Percentiles rank a stretch among this genome's conserved stretches.
phyloP scores from a whole-genome alignment of 2,113 vertebrate species.

The Sinocyclocheilus anophthalmus region DNA sequence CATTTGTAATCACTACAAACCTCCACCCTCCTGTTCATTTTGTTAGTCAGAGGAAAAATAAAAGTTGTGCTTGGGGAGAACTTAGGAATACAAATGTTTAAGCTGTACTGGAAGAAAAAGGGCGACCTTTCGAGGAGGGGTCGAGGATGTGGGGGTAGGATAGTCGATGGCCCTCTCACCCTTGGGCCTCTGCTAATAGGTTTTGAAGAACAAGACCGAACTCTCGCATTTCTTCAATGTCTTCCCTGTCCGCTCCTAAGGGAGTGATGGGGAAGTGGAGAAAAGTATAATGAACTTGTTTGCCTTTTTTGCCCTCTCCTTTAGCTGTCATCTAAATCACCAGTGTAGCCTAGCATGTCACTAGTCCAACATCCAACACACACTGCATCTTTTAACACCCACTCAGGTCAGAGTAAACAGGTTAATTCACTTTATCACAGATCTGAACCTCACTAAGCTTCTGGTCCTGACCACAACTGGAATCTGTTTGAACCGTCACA shows the following conservation, averaged over 20 bases:
- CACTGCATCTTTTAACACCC: conserved; percentile 67
- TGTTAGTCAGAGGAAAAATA: conserved; percentile 59
- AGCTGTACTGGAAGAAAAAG: conserved; percentile 63
- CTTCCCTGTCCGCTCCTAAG: conserved; percentile 70
- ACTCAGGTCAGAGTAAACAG: conserved; percentile 38
- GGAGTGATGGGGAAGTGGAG: conserved; percentile 76
- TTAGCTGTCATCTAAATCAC: conserved; percentile 78
- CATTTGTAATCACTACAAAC: conserved; percentile 71
- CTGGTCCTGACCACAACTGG: conserved; percentile 4
- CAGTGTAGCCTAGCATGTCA: conserved; percentile 59
- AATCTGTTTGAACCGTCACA: conserved; percentile 23
- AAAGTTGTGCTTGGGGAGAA: conserved; percentile 64
- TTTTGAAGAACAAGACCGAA: conserved; percentile 63
- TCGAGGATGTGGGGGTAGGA: conserved; percentile 70
- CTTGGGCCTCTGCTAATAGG: conserved; percentile 71
- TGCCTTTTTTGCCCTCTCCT: conserved; percentile 71
- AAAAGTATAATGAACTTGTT: conserved; percentile 79
- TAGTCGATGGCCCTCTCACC: conserved; percentile 75
- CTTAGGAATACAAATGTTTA: conserved; percentile 66
- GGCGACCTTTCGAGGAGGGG: conserved; percentile 69
- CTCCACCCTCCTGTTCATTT: conserved; percentile 59
- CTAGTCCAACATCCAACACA: conserved; percentile 56
- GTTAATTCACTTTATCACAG: conserved; percentile 32
- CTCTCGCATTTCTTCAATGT: conserved; percentile 71
- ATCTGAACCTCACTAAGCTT: conserved; percentile 28